Conservation (phyloP, 2,797 vertebrate species). For the Helicolenus hilgendorfi region DNA sequence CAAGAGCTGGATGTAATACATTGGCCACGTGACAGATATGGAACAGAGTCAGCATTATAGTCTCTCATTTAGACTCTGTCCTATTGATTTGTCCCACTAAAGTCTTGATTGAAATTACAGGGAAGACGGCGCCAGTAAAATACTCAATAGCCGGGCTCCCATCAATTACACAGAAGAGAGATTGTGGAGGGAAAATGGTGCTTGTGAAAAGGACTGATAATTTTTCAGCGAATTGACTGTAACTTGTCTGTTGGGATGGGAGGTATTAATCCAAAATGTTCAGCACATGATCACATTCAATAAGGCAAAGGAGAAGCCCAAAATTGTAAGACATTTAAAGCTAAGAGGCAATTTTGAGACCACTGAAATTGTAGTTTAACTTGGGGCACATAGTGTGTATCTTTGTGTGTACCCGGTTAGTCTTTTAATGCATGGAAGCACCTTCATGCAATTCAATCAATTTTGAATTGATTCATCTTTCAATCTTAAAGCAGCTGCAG, state of each 20-base stretch:
- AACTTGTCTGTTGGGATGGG: constrained; percentile 13
- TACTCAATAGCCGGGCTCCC: constrained; percentile 60
- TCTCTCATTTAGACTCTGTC: constrained; percentile 68
- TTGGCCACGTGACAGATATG: constrained; percentile 52
- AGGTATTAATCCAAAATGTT: constrained; percentile 45
- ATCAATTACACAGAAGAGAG: constrained; percentile 68
- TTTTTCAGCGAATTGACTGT: constrained; percentile 43
- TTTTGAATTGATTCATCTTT: no score
- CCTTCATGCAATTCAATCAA: no score
- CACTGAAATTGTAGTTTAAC: not conserved
- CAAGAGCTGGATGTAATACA: constrained; percentile 26
- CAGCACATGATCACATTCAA: constrained; percentile 17
- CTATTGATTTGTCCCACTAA: constrained; percentile 78
- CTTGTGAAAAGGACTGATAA: constrained; percentile 50
- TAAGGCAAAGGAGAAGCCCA: not conserved
- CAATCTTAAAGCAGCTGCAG: no score
- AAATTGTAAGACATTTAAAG: not conserved
- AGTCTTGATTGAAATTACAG: constrained; percentile 79
- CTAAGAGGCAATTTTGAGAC: not conserved
- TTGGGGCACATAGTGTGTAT: not conserved
- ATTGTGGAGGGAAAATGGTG: constrained; percentile 42
- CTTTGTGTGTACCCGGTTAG: not conserved
- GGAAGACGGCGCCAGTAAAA: constrained; percentile 64
- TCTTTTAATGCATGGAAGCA: not conserved
- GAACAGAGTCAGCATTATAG: constrained; percentile 67